phyloP scores from a whole-genome alignment of 2,113 vertebrate genomes.

The Vidua chalybeata region DNA sequence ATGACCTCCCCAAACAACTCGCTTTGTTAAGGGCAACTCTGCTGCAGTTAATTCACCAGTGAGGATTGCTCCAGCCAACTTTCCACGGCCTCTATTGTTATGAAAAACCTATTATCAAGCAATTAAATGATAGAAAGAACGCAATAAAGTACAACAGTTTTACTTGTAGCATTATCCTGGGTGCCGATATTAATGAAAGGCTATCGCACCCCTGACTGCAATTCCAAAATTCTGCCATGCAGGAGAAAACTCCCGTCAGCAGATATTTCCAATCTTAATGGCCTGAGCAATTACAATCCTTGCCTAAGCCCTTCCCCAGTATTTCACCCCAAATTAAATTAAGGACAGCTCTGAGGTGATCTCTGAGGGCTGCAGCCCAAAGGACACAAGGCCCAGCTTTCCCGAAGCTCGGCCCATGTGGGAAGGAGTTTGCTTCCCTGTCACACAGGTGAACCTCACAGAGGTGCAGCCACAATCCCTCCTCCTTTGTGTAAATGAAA shows the following conservation, averaged over 20 bases:
- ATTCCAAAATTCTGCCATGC: conserved; percentile 17
- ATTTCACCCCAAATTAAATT: conserved; percentile 16
- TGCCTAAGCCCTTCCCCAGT: not conserved
- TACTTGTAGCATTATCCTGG: conserved; percentile 60
- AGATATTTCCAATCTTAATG: conserved; percentile 25
- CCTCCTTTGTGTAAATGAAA: not conserved
- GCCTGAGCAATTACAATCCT: conserved; percentile 1
- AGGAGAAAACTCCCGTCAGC: conserved; percentile 29
- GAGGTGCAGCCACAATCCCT: not conserved
- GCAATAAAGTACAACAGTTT: conserved; percentile 62
- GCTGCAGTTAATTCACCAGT: conserved; percentile 9
- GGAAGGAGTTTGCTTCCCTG: not conserved
- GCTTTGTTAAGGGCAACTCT: conserved; percentile 27
- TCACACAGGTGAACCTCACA: not conserved
- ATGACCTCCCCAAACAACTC: conserved; percentile 52
- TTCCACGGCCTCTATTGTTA: conserved; percentile 49
- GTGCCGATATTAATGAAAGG: conserved; percentile 68
- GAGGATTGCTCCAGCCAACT: conserved; percentile 59
- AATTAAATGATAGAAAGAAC: conserved; percentile 66
- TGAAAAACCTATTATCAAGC: conserved; percentile 64
- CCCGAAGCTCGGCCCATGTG: rapidly evolving
- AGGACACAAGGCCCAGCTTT: not conserved
- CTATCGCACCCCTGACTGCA: conserved; percentile 51
- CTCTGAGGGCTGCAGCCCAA: not conserved
- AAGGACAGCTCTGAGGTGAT: not conserved